Percentiles rank a stretch among this genome's conserved stretches.
These are phyloP conservation scores for Uloborus plumipes DNA, from an alignment of 2,888 invertebrate species.

Conservation along the genomic window DNA sequence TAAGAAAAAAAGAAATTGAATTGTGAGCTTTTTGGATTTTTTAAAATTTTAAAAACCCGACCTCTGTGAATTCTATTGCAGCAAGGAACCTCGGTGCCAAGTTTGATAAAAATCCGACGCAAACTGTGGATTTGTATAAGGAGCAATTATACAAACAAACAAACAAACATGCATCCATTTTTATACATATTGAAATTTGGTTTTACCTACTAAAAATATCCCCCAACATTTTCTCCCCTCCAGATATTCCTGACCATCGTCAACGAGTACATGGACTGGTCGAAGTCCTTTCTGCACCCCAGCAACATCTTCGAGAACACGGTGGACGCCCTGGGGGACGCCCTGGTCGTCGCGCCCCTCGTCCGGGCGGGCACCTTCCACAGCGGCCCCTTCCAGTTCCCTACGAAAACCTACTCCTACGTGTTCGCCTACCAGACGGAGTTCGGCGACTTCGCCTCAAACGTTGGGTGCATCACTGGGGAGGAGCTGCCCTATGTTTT, in stretches of 20 bases:
- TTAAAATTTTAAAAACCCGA: too few relatives aligned
- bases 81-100: too few relatives aligned
- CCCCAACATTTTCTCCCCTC: constrained; percentile 12
- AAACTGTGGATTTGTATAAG: too few relatives aligned
- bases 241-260: constrained; percentile 79
- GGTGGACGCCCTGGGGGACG: constrained; percentile 91
- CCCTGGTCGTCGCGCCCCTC: constrained; percentile 90
- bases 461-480: constrained; percentile 92
- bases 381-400: constrained; percentile 88
- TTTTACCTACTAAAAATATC: too few relatives aligned
- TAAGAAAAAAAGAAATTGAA: too few relatives aligned
- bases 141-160: too few relatives aligned
- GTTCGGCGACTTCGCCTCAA: constrained; percentile 83
- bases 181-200: too few relatives aligned
- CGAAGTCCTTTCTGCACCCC: constrained; percentile 76
- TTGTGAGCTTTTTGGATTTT: too few relatives aligned
- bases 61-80: too few relatives aligned
- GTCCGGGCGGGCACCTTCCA: constrained; percentile 91
- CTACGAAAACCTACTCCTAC: constrained; percentile 86
- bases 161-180: too few relatives aligned
- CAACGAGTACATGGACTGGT: constrained; percentile 98
- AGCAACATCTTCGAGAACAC: constrained; percentile 76
- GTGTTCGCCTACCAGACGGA: constrained; percentile 93
- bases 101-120: too few relatives aligned
- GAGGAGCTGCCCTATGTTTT: constrained; percentile 92